Evolutionary conservation across 2,888 invertebrate species (phyloP).

Genomic region (Calliopum simillimum): DNA sequence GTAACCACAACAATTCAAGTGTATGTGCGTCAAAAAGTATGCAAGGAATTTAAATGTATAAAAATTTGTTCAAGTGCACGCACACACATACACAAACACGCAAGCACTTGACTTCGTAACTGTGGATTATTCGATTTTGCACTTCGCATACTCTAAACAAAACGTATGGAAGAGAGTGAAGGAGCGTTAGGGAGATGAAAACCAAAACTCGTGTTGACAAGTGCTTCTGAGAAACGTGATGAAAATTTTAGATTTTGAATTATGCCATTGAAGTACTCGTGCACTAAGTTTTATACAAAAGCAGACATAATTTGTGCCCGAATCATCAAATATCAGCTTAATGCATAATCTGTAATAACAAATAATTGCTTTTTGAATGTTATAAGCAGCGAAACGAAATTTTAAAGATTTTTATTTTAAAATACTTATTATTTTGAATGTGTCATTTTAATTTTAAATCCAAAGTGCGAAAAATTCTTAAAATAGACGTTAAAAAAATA

Average conservation of each 20-base stretch:
- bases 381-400: no score
- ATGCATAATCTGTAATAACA: no score
- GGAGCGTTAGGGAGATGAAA: not conserved
- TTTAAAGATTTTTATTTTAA: no score
- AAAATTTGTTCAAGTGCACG: not conserved
- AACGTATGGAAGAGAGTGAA: not conserved
- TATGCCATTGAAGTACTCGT: constrained; percentile 25
- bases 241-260: constrained; percentile 23
- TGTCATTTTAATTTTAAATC: no score
- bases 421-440: no score
- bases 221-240: constrained; percentile 20
- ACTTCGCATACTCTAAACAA: not conserved
- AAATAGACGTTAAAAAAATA: no score
- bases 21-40: constrained; percentile 5
- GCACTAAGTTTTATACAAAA: no score
- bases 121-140: constrained; percentile 20
- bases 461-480: no score
- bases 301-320: no score
- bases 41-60: not conserved
- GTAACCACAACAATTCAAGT: not conserved
- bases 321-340: no score
- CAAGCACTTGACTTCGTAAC: not conserved
- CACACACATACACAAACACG: not conserved
- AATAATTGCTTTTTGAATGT: no score
- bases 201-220: constrained; percentile 19